Evolutionary conservation across 1,140 invertebrate species (phyloP), one percentile per base, ranked within the genome.

Genomic region (Pachypsylla venusta): DNA sequence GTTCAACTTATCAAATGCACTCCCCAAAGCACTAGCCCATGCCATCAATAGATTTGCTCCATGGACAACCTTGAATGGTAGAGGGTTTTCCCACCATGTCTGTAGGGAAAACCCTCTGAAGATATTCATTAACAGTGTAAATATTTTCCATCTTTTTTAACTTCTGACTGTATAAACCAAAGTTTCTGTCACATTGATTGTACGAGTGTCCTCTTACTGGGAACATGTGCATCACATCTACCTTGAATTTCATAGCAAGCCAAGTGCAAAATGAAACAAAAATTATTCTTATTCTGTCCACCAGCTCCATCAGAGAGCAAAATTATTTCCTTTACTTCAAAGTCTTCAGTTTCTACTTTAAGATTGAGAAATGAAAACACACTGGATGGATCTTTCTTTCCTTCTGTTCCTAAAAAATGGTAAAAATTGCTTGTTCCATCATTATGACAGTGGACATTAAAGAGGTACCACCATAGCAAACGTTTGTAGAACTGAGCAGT

Each of bases 111-210:
- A n/a, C n/a, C 16, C 10, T 16, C 30, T 35, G 30, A 35, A 35
- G 30, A 35, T 60, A 19, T 60, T 25, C 19, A 59, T 19, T 19
- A 16, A 35, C 24, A 30, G 60, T 60, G 14, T 42, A 40, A 27
- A 64, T 63, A 19, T 13, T 54, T 57, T 64, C 62, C 40, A 22
- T 10, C 12, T 57, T 57, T 58, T 56, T 61, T 20, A 61, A 53
- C 28, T 56, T 61, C 25, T 57, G 16, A 5, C 54, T 56, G 53
- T 63, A 60, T 39, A 60, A 40, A 22, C 64, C 62, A 60, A 65
- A 65, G 25, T 65, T 65, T 25, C 62, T 22, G 58, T 65, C 64
- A 56, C 62, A 63, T 58, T 64, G 58, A 27, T 35, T 58, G 48
- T 61, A 65, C 14, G 55, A 62, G 48, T 65, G 62, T 59, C 62